Conservation (phyloP, 2,888 invertebrate species). For the Pterostichus madidus region DNA sequence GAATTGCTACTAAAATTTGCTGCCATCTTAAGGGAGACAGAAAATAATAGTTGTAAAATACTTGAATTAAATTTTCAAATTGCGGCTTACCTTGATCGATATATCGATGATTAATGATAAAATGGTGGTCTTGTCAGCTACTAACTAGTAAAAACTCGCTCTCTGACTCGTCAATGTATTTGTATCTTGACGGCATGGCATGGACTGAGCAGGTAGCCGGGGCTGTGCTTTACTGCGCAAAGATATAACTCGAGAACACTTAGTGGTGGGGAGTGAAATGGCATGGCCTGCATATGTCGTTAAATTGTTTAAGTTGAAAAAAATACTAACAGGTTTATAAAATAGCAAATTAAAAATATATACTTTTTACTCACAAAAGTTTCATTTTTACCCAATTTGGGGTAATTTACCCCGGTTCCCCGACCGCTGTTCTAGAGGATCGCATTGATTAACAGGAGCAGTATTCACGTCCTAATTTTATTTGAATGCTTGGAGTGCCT, state of each 20-base stretch:
- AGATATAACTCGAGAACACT: slow-evolving; percentile 65
- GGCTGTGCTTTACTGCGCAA: slow-evolving; percentile 50
- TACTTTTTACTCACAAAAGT: no score
- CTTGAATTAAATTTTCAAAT: slow-evolving; percentile 7
- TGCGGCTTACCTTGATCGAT: slow-evolving; percentile 64
- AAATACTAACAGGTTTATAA: no score
- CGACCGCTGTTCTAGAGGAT: no score
- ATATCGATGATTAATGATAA: slow-evolving; percentile 69
- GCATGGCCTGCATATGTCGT: neutral
- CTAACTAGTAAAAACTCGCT: slow-evolving; percentile 68
- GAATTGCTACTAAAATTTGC: slow-evolving; percentile 69
- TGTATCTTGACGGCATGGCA: slow-evolving; percentile 67
- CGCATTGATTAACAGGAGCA: no score
- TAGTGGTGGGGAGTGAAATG: slow-evolving; percentile 63
- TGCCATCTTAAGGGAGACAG: slow-evolving; percentile 68
- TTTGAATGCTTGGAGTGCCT: no score
- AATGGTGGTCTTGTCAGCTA: slow-evolving; percentile 68
- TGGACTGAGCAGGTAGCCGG: no score
- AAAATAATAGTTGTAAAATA: slow-evolving; percentile 68
- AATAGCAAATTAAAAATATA: no score
- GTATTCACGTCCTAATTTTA: no score
- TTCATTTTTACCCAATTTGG: no score
- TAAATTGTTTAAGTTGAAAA: neutral
- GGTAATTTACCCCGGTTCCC: no score
- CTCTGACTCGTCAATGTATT: slow-evolving; percentile 66